A percentile compares a stretch with the other conserved stretches of the same genome.
Conservation (phyloP, 1,140 invertebrate genomes). For the Coptotermes formosanus region DNA sequence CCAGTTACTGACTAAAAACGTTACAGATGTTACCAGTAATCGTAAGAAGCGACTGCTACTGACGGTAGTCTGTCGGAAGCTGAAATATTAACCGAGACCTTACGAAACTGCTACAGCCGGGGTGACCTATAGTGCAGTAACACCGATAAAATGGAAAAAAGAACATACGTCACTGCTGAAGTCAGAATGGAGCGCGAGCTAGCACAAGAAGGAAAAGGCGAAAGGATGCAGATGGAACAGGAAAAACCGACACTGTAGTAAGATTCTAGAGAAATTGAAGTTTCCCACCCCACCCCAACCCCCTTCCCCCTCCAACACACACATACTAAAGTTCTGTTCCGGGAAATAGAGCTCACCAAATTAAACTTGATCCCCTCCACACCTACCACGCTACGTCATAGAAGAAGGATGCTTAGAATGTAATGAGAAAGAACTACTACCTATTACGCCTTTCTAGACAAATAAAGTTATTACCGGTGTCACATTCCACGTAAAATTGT, state of each 20-base stretch:
- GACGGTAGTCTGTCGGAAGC: background rate
- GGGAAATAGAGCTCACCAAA: background rate
- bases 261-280: background rate
- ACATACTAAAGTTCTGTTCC: background rate
- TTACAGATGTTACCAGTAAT: constrained; percentile 22
- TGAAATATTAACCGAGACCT: constrained; percentile 2
- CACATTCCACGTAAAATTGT: constrained; percentile 1
- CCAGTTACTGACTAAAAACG: constrained; percentile 16
- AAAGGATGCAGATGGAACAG: background rate
- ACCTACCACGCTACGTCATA: background rate
- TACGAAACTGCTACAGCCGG: background rate
- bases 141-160: background rate
- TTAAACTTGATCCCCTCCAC: background rate
- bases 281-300: background rate
- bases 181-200: background rate
- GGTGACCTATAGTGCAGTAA: background rate
- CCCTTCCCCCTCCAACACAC: background rate
- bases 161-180: background rate
- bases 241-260: background rate
- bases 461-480: background rate
- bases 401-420: background rate
- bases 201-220: background rate
- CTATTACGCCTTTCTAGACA: background rate
- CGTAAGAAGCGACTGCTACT: background rate
- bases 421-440: background rate